Base-by-base conservation (phyloP, 1,140 invertebrate genomes). In the Zophobas atratus region DNA sequence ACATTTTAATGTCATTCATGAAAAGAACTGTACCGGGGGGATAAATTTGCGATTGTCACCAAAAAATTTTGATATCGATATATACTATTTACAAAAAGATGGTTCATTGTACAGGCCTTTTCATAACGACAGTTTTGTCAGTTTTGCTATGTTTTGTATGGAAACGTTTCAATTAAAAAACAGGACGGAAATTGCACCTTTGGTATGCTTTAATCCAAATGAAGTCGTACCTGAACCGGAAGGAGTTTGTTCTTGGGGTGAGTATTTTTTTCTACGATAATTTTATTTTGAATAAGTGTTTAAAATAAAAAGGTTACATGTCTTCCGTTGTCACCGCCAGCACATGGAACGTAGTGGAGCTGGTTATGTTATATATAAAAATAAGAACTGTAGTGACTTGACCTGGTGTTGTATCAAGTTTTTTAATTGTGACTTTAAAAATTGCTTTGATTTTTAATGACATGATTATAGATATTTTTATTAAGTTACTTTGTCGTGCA, bases 61-160 rank as follows among this genome's bases (percentile, higher is more conserved):
- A 20, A 6, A n/a, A 32, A 67, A 32, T 32, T 32, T 32, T 46
- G 39, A 67, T 20, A n/a, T 2, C 1, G 60, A 67, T 32, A 67
- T 41, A 33, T 43, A 32, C 33, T 67, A 46, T 32, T 41, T 67
- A 32, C 60, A 67, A 67, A 33, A 32, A 43, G 43, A 67, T 43
- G 60, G 60, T 33, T 43, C 60, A n/a, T 67, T 67, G 8, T 67
- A 33, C 39, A 67, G 20, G 6, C 60, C 60, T 2, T 67, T 32
- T 67, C 2, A 2, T 0, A 41, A 43, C 33, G 39, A 43, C 2
- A 36, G 3, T 8, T 1, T 43, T 4, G 32, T 43, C 20, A 1
- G 4, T 67, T 67, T 67, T 43, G 60, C 41, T 4, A 43, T 43
- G 4, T 67, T 67, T 67, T 67, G 60, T 5, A 43, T 67, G 38